Evolutionary conservation across 30 jellyfish, hydroid and myxozoan species (phyloP).

Genomic region (Rhopilema esculentum): DNA sequence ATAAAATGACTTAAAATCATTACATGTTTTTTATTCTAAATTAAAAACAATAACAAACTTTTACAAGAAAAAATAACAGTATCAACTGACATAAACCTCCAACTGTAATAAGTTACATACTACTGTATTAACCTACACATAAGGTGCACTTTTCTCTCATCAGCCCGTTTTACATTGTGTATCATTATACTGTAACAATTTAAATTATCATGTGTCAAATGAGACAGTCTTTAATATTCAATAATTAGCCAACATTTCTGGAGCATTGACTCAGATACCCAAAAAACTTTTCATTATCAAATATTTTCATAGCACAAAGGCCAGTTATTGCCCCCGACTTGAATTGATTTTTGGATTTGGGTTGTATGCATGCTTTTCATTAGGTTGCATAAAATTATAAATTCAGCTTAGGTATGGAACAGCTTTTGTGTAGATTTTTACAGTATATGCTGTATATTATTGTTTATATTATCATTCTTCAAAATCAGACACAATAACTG

Average conservation of each 20-base stretch:
- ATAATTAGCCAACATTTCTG: neutral
- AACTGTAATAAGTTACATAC: neutral
- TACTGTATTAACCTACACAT: neutral
- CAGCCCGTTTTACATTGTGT: neutral
- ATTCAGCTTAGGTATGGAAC: neutral
- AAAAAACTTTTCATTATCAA: neutral
- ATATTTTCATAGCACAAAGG: neutral
- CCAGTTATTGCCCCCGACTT: neutral
- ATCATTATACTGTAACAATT: neutral
- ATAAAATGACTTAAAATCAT: neutral
- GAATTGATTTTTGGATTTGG: neutral
- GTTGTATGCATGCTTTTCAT: neutral
- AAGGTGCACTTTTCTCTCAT: neutral
- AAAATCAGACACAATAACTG: neutral
- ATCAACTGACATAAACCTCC: neutral
- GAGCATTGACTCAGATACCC: neutral
- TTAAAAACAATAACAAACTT: neutral
- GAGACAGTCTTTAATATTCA: neutral
- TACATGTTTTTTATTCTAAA: neutral
- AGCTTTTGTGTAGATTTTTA: slow-evolving; percentile 2
- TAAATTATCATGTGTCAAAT: neutral
- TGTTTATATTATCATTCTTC: neutral
- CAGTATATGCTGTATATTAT: neutral
- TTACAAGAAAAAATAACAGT: neutral
- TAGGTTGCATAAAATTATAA: neutral